These are phyloP conservation scores for Artemia sinica DNA, from an alignment of 2,888 invertebrate species.

Conservation along the genomic window DNA sequence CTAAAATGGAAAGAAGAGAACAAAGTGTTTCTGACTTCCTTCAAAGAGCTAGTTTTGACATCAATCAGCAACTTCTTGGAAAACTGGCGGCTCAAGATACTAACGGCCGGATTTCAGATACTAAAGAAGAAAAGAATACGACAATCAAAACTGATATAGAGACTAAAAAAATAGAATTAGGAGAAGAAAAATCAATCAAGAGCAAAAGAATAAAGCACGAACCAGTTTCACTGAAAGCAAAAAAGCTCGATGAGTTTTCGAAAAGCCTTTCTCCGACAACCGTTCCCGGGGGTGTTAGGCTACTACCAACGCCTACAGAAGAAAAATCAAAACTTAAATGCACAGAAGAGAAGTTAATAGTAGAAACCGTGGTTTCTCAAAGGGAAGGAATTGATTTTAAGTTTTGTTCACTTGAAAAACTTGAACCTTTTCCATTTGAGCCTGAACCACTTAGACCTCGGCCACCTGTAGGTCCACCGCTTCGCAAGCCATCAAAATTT, in stretches of 20 bases:
- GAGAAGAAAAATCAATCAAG: not conserved
- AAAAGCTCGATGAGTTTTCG: slow-evolving; percentile 40
- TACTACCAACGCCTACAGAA: slow-evolving; percentile 15
- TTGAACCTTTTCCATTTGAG: slow-evolving; percentile 38
- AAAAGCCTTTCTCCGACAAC: slow-evolving; percentile 37
- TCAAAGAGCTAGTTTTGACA: not conserved
- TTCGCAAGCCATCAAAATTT: slow-evolving; percentile 42
- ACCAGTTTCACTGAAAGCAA: slow-evolving; percentile 41
- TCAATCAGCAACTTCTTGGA: not conserved
- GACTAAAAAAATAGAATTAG: not conserved
- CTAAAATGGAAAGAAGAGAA: not conserved
- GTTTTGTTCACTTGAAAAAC: slow-evolving; percentile 34
- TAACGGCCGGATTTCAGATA: not conserved
- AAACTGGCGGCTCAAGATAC: not conserved
- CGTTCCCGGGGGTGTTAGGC: slow-evolving; percentile 37
- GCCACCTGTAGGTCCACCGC: slow-evolving; percentile 33
- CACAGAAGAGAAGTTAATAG: slow-evolving; percentile 20
- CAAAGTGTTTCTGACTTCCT: not conserved
- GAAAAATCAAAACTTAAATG: slow-evolving; percentile 28
- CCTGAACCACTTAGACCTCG: slow-evolving; percentile 33
- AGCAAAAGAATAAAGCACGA: slow-evolving; percentile 27
- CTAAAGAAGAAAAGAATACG: not conserved
- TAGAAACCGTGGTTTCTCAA: slow-evolving; percentile 28
- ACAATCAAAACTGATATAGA: not conserved
- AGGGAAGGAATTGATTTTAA: slow-evolving; percentile 23